Conservation (phyloP, 2,888 invertebrate genomes). For the Drosophila lacicola region DNA sequence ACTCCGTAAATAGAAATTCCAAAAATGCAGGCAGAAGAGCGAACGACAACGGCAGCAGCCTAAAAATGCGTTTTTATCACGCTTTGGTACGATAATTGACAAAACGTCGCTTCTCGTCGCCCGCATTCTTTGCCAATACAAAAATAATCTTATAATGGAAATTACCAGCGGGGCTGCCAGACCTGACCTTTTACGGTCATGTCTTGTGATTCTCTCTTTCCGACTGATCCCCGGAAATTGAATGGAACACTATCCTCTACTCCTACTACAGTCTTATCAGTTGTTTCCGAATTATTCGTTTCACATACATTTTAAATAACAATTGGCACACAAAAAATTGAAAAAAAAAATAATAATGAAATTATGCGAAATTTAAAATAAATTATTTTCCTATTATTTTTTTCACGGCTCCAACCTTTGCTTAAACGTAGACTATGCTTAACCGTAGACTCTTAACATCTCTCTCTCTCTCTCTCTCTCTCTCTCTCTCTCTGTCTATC, state of each 20-base stretch:
- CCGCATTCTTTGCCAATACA: conserved; percentile 47
- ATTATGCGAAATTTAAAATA: conserved; percentile 21
- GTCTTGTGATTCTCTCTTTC: conserved; percentile 9
- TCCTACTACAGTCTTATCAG: conserved; percentile 21
- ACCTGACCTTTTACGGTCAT: conserved; percentile 41
- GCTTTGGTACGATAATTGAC: conserved; percentile 50
- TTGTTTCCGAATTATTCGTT: conserved; percentile 9
- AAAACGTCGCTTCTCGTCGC: conserved; percentile 30
- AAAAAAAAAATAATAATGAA: neutral
- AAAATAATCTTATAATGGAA: conserved; percentile 23
- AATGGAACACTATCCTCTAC: conserved; percentile 14
- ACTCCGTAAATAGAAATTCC: conserved; percentile 70
- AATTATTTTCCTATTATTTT: conserved; percentile 23
- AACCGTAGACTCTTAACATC: conserved; percentile 46
- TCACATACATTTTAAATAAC: conserved; percentile 10
- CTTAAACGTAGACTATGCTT: conserved; percentile 29
- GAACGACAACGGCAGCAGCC: conserved; percentile 28
- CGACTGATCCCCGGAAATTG: conserved; percentile 20
- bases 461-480: conserved; percentile 19
- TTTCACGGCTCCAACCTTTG: conserved; percentile 34
- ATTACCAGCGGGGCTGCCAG: conserved; percentile 29
- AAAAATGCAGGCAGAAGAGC: conserved; percentile 52
- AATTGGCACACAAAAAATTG: conserved; percentile 9
- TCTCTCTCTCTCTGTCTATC: conserved; percentile 26
- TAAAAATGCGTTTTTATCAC: conserved; percentile 59